Percentiles rank a stretch among this genome's conserved stretches.
Evolutionary conservation across 2,113 vertebrate species (phyloP).

Genomic region (Bos indicus): DNA sequence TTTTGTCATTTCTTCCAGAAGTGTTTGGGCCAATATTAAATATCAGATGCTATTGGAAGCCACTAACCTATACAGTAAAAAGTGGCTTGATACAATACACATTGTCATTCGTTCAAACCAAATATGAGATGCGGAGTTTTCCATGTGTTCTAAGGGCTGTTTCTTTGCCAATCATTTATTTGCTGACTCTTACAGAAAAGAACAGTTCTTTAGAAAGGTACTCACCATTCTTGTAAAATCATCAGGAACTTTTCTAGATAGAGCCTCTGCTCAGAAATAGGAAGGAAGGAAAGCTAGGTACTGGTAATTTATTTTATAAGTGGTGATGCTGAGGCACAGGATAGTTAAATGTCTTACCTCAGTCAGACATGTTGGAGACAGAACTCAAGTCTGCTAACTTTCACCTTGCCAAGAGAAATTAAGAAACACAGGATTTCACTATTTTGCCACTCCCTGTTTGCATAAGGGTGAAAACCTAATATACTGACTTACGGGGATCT

Average conservation of each 20-base stretch:
- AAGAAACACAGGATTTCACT: background rate
- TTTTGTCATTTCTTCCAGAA: constrained; percentile 65
- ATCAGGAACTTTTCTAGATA: background rate
- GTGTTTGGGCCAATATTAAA: constrained; percentile 47
- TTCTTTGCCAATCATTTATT: constrained; percentile 33
- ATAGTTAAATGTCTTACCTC: background rate
- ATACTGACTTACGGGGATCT: background rate
- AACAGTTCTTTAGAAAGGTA: background rate
- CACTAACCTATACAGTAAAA: constrained; percentile 54
- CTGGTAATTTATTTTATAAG: background rate
- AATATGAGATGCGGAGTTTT: background rate
- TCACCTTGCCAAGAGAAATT: background rate
- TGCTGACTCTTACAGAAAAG: background rate
- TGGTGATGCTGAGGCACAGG: background rate
- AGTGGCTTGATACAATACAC: background rate
- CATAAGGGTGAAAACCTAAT: background rate
- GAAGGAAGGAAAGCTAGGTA: background rate
- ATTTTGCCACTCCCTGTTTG: background rate
- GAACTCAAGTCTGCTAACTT: background rate
- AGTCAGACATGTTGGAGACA: background rate
- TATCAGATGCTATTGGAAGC: constrained; percentile 67
- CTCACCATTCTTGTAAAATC: background rate
- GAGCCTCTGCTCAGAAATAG: background rate
- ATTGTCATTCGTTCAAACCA: constrained; percentile 1
- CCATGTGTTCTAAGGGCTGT: background rate